Conservation (phyloP, 2,888 invertebrate species). For the Sympetrum striolatum region DNA sequence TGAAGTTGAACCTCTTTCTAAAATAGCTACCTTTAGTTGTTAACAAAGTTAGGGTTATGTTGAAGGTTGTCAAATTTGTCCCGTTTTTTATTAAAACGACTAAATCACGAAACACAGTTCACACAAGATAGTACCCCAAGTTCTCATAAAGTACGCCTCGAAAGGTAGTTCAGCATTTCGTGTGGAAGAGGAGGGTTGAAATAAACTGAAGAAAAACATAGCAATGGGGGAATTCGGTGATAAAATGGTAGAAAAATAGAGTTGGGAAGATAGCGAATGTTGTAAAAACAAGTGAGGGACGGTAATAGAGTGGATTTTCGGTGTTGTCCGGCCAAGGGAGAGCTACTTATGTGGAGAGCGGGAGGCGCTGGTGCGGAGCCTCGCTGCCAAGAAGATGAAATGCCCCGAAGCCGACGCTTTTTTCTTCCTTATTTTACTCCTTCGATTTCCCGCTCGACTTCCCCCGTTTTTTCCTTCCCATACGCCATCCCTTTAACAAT, state of each 20-base stretch:
- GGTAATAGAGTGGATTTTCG: background rate
- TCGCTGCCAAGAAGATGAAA: conserved; percentile 25
- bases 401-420: background rate
- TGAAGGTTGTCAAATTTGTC: no score
- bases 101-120: no score
- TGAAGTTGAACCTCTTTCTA: no score
- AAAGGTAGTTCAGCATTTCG: no score
- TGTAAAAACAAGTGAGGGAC: background rate
- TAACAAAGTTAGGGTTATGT: no score
- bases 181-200: background rate
- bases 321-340: background rate
- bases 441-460: background rate
- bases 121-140: no score
- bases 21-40: no score
- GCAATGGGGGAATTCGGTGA: background rate
- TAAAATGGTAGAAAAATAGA: background rate
- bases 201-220: no score
- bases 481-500: background rate
- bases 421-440: background rate
- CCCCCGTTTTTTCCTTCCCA: background rate
- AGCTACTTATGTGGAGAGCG: background rate
- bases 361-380: background rate
- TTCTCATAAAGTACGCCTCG: no score
- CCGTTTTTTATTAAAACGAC: no score
- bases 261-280: background rate